A percentile compares a stretch with the other conserved stretches of the same genome.
Conservation (phyloP, 2,113 vertebrate genomes). For the Mormyrus iriodes region DNA sequence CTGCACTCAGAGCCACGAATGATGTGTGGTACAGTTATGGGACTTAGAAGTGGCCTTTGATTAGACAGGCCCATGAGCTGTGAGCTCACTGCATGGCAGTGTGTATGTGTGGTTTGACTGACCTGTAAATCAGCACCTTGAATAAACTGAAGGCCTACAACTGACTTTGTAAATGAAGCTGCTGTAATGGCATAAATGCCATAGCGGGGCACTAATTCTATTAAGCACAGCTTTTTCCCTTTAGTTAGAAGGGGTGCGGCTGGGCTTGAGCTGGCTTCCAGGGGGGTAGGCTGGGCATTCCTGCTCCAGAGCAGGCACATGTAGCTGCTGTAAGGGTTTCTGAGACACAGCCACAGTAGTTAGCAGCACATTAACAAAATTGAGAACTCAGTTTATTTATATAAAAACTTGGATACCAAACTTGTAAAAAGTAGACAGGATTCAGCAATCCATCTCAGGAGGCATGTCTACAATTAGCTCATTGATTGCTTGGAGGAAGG, state of each 20-base stretch:
- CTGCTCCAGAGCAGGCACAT: not conserved
- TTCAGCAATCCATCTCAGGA: conserved; percentile 29
- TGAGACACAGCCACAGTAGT: not conserved
- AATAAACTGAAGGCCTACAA: not conserved
- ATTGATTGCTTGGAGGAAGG: conserved; percentile 35
- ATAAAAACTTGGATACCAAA: not conserved
- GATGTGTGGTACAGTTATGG: not conserved
- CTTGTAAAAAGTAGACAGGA: not conserved
- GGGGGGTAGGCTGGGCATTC: not conserved
- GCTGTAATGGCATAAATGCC: too few species aligned
- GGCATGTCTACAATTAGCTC: conserved; percentile 40
- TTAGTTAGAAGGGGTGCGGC: not conserved
- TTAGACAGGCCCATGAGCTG: not conserved
- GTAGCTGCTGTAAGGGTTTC: not conserved
- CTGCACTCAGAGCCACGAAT: not conserved
- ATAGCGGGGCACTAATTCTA: not conserved
- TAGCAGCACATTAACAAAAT: not conserved
- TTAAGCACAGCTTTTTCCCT: not conserved
- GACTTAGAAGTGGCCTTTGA: not conserved
- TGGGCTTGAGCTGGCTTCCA: too few species aligned
- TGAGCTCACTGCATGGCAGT: not conserved
- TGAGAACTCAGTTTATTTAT: not conserved
- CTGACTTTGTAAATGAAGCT: too few species aligned
- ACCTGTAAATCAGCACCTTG: not conserved
- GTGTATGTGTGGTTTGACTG: not conserved